These are phyloP conservation scores for Cerceris ruficornis DNA, from an alignment of 2,888 invertebrate genomes.

Conservation along the genomic window DNA sequence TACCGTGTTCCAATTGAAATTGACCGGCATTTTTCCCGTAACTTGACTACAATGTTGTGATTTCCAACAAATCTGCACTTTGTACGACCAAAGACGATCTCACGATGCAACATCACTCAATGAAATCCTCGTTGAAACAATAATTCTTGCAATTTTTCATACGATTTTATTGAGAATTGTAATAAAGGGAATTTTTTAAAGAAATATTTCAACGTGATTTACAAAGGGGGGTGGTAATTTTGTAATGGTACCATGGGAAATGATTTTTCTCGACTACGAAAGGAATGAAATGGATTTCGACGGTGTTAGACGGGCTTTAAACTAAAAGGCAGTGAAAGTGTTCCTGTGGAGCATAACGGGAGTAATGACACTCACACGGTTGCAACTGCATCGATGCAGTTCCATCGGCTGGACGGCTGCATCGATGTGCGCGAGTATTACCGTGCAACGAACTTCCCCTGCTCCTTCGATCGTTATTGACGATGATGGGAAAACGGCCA, in stretches of 20 bases:
- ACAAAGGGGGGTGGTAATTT: not conserved
- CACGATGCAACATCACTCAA: not conserved
- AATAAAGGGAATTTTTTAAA: too few relatives aligned
- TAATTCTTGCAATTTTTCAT: too few relatives aligned
- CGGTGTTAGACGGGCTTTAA: conserved; percentile 69
- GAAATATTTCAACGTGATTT: not conserved
- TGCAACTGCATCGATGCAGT: conserved; percentile 17
- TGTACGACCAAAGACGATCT: not conserved
- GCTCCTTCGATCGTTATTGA: conserved; percentile 27
- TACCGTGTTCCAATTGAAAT: conserved; percentile 26
- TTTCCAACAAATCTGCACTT: not conserved
- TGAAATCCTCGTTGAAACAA: too few relatives aligned
- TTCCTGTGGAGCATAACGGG: conserved; percentile 77
- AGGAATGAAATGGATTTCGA: conserved; percentile 65
- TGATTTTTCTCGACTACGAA: conserved; percentile 57
- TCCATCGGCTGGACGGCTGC: conserved; percentile 13
- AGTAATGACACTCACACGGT: conserved; percentile 76
- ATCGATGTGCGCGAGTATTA: conserved; percentile 30
- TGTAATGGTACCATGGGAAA: not conserved
- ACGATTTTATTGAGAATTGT: too few relatives aligned
- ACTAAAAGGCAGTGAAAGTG: conserved; percentile 79
- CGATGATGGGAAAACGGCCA: conserved; percentile 15
- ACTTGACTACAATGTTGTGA: not conserved
- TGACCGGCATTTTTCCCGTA: not conserved
- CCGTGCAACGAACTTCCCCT: conserved; percentile 4